These are phyloP conservation scores for Rhamnusium bicolor DNA, from an alignment of 2,888 invertebrate species.

Conservation along the genomic window DNA sequence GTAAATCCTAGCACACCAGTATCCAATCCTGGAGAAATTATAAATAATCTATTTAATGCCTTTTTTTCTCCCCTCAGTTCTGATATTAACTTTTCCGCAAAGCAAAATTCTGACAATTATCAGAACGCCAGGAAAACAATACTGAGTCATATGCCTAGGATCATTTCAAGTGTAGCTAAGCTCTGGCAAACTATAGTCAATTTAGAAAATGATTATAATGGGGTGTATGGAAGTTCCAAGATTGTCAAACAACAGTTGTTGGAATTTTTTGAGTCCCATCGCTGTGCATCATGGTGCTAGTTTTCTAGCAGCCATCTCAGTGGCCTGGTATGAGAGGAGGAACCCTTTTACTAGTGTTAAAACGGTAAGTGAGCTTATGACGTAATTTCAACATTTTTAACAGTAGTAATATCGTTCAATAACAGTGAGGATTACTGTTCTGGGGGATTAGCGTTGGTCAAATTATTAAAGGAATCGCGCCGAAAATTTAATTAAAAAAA, in stretches of 20 bases:
- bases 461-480: no score
- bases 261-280: conserved; percentile 88
- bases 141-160: conserved; percentile 84
- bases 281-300: conserved; percentile 87
- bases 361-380: conserved; percentile 64
- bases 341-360: conserved; percentile 71
- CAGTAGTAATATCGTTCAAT: no score
- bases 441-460: no score
- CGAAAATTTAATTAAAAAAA: no score
- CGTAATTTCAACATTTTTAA: no score
- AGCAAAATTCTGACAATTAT: conserved; percentile 69
- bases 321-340: conserved; percentile 87
- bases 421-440: no score
- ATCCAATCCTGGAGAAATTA: conserved; percentile 80
- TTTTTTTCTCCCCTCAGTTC: conserved; percentile 79
- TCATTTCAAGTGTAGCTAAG: conserved; percentile 84
- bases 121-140: conserved; percentile 81
- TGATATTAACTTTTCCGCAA: conserved; percentile 64
- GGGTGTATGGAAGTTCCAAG: conserved; percentile 76
- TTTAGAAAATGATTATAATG: conserved; percentile 71
- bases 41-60: conserved; percentile 86
- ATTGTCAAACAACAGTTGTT: conserved; percentile 85
- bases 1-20: conserved; percentile 71
- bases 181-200: conserved; percentile 83
- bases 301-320: conserved; percentile 87